Evolutionary conservation across 2,113 vertebrate species (phyloP).

Genomic region (Echinops telfairi): DNA sequence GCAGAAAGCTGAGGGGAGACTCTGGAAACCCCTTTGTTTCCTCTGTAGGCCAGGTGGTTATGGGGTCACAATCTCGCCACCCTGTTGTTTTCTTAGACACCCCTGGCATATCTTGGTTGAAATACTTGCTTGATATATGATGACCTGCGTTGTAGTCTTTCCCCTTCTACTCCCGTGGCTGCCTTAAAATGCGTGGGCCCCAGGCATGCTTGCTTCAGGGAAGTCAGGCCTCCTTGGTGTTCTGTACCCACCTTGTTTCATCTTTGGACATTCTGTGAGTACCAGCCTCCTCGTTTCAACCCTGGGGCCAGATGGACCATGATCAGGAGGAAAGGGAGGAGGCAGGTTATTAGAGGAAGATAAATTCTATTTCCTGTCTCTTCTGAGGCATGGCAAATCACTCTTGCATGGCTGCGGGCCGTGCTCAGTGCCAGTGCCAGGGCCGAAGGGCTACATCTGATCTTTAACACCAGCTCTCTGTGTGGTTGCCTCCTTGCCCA

Average conservation of each 20-base stretch:
- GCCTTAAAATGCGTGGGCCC: slow-evolving; percentile 19
- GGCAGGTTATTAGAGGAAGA: slow-evolving; percentile 80
- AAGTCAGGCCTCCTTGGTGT: background rate
- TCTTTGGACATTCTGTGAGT: slow-evolving; percentile 66
- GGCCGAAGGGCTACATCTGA: slow-evolving; percentile 78
- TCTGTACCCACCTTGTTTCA: slow-evolving; percentile 62
- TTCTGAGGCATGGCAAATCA: slow-evolving; percentile 80
- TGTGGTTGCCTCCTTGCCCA: slow-evolving; percentile 64
- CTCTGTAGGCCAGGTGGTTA: background rate
- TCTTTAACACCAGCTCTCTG: slow-evolving; percentile 75
- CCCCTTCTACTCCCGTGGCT: slow-evolving; percentile 26
- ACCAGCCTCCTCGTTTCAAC: slow-evolving; percentile 4
- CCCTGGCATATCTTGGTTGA: slow-evolving; percentile 43
- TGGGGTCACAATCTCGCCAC: background rate
- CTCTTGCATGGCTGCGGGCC: slow-evolving; percentile 72
- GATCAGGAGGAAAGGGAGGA: slow-evolving; percentile 69
- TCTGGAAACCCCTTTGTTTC: background rate
- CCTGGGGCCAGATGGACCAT: slow-evolving; percentile 76
- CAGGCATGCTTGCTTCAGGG: slow-evolving; percentile 24
- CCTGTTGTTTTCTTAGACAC: background rate
- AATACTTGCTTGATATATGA: slow-evolving; percentile 30
- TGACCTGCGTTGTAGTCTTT: background rate
- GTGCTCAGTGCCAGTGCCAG: slow-evolving; percentile 75
- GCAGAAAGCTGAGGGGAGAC: slow-evolving; percentile 29
- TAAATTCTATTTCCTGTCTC: slow-evolving; percentile 83